Percentiles rank a stretch among this genome's conserved stretches.
phyloP scores from a whole-genome alignment of 2,797 vertebrate species.

The Harpagifer antarcticus region DNA sequence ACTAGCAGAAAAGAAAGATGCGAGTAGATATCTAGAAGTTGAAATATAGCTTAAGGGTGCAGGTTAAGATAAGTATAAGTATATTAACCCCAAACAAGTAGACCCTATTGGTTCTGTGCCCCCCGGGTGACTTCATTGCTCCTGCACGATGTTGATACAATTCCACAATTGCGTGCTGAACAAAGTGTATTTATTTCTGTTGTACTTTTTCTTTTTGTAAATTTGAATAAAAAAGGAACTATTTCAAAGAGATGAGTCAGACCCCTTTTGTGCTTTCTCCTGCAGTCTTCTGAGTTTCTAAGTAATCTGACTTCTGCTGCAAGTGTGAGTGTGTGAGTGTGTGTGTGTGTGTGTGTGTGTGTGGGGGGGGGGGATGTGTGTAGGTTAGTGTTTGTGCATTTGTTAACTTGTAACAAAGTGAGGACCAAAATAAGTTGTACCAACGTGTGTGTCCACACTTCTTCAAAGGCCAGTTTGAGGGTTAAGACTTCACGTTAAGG shows the following conservation, averaged over 20 bases:
- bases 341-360: slow-evolving; percentile 17
- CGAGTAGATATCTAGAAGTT: neutral
- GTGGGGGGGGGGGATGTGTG: slow-evolving; percentile 8
- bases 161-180: slow-evolving; percentile 74
- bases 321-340: slow-evolving; percentile 19
- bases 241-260: slow-evolving; percentile 78
- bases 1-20: neutral
- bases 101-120: slow-evolving; percentile 63
- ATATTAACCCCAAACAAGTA: slow-evolving; percentile 6
- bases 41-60: slow-evolving; percentile 23
- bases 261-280: slow-evolving; percentile 54
- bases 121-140: slow-evolving; percentile 51
- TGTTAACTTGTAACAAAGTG: too few species aligned
- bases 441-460: too few species aligned
- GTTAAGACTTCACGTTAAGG: too few species aligned
- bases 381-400: neutral
- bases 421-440: too few species aligned
- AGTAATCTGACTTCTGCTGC: slow-evolving; percentile 60
- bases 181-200: slow-evolving; percentile 84
- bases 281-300: slow-evolving; percentile 39
- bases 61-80: slow-evolving; percentile 2
- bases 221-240: slow-evolving; percentile 84
- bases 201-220: slow-evolving; percentile 85
- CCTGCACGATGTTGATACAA: slow-evolving; percentile 73
- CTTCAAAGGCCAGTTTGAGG: too few species aligned